Evolutionary conservation across 2,797 vertebrate species (phyloP).

Genomic region (Silurus aristotelis): DNA sequence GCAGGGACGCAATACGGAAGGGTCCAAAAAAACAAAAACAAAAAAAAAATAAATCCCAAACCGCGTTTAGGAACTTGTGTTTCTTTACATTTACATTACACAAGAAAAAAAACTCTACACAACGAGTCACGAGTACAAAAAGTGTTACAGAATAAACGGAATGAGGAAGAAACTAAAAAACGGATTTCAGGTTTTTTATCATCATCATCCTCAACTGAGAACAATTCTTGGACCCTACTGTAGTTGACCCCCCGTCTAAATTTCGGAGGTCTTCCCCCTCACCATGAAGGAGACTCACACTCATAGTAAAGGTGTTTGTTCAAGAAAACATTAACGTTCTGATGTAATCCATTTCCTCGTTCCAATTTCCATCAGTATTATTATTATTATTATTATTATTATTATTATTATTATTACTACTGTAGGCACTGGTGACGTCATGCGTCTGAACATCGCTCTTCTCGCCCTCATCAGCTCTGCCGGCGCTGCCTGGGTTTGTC

Average conservation of each 20-base stretch:
- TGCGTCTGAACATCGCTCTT: not conserved
- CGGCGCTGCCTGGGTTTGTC: no score
- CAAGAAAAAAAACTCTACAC: not conserved
- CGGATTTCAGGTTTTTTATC: no score
- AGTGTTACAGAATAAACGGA: not conserved
- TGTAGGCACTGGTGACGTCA: not conserved
- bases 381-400: not conserved
- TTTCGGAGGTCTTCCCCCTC: not conserved
- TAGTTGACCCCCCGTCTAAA: not conserved
- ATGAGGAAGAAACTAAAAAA: not conserved
- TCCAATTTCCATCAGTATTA: not conserved
- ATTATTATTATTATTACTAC: not conserved
- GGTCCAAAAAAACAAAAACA: not conserved
- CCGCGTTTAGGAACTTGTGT: not conserved
- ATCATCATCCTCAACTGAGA: not conserved
- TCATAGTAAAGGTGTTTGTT: not conserved
- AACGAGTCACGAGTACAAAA: not conserved
- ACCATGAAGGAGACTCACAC: not conserved
- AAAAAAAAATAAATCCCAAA: not conserved
- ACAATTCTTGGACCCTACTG: slow-evolving; percentile 2
- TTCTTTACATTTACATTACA: not conserved
- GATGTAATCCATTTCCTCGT: slow-evolving; percentile 24
- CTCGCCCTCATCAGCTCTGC: not conserved
- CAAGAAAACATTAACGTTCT: not conserved
- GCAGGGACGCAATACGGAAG: not conserved